Evolutionary conservation across 2,113 vertebrate genomes (phyloP), one percentile per base, ranked within the genome.

Genomic region (Alectura lathami): DNA sequence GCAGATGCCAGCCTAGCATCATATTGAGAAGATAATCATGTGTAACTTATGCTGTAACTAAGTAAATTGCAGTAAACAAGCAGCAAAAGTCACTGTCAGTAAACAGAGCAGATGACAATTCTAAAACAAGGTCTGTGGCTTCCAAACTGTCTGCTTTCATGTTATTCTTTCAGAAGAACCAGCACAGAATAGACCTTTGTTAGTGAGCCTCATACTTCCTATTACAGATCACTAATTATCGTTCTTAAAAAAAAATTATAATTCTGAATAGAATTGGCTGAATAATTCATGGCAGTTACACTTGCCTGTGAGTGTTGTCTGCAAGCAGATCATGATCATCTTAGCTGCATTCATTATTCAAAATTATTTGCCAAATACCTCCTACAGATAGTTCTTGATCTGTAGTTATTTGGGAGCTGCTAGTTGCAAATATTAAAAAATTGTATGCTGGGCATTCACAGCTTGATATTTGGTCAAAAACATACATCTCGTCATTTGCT

Each of bases 41-140:
- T 94, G 91, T 70, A 96, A 90, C 94, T 94, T 94, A 94, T 86
- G 96, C 92, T 93, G 82, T 59, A 92, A 78, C 81, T 72, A 89
- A 96, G 79, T 83, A 94, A 94, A 94, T 92, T 77, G 84, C 89
- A 93, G 92, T 96, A 97, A 96, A 97, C 87, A 97, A 93, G 68
- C 64, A 91, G 72, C 96, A 94, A 90, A 96, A 97, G 89, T 86
- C 91, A 85, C 75, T 89, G 72, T 89, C 92, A 80, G 76, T 86
- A 96, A 96, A 94, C 72, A 96, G 60, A 94, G 69, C 83, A 96
- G 90, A 73, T 1, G 0, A 87, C 74, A 84, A 86, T 26, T 92
- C 90, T 92, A 62, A 94, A 96, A 88, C 56, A 91, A 88, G 83
- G 80, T 72, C 86, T 86, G 76, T 69, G 43, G 76, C 63, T 96